Percentiles rank a stretch among this genome's conserved stretches.
Conservation (phyloP, 2,797 vertebrate species). For the Pseudochirops cupreus region DNA sequence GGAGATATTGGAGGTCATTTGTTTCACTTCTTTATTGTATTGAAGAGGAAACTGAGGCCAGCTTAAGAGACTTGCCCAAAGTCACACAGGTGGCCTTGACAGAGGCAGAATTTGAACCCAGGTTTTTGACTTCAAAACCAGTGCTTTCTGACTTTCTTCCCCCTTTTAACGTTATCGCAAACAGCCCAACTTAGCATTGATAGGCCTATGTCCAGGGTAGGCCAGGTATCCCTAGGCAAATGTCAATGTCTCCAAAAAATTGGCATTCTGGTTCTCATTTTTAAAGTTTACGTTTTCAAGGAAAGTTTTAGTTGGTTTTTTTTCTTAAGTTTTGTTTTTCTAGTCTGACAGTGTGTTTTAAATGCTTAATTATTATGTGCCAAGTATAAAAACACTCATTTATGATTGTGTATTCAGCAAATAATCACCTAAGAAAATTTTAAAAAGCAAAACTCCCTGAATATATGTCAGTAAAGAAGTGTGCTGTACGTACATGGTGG, state of each 20-base stretch:
- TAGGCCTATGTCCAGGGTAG: not conserved
- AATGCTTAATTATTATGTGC: not conserved
- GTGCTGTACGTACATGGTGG: not conserved
- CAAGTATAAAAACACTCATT: not conserved
- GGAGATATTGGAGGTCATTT: not conserved
- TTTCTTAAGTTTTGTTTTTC: not conserved
- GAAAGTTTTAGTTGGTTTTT: not conserved
- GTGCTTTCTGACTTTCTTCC: not conserved
- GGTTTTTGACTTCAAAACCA: not conserved
- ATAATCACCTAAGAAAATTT: not conserved
- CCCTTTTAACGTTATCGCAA: not conserved
- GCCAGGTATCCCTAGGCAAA: too few species aligned
- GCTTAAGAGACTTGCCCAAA: not conserved
- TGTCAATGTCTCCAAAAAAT: not conserved
- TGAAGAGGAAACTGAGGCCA: not conserved
- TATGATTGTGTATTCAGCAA: not conserved
- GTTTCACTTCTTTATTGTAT: not conserved
- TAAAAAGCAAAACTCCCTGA: not conserved
- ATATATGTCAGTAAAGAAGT: not conserved
- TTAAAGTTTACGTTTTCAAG: not conserved
- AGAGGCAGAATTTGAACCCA: not conserved
- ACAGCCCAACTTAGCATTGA: not conserved
- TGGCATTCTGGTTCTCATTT: not conserved
- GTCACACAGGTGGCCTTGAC: not conserved
- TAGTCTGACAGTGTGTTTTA: not conserved